Evolutionary conservation across 23 tunicate species (phyloP).

Genomic region (Oikopleura vanhoeffeni): DNA sequence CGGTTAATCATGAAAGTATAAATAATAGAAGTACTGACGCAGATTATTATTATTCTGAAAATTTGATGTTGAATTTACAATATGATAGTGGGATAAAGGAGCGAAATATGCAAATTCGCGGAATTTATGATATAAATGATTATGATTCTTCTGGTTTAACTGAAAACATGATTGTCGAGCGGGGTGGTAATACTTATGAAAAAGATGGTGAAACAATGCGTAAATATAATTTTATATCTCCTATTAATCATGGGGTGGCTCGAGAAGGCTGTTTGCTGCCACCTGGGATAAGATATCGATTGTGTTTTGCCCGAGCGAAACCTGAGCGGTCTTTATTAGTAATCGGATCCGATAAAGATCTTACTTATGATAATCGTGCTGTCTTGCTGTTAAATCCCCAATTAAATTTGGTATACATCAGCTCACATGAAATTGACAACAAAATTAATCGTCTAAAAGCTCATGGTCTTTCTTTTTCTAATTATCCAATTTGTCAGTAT

Average conservation of each 20-base stretch:
- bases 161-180: neutral
- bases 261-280: neutral
- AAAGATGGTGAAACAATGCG: neutral
- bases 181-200: neutral
- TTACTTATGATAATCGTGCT: neutral
- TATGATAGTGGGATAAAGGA: no score
- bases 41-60: neutral
- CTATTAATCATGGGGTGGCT: neutral
- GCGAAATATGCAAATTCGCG: neutral
- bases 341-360: neutral
- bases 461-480: neutral
- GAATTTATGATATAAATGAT: neutral
- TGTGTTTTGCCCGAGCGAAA: neutral
- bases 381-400: neutral
- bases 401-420: neutral
- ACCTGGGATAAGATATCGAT: neutral
- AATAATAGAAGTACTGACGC: neutral
- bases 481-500: neutral
- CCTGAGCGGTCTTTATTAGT: neutral
- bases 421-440: neutral
- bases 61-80: neutral
- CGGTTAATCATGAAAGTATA: neutral
- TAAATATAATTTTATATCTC: neutral
- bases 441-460: neutral
- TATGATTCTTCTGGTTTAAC: neutral